Evolutionary conservation across 1,140 invertebrate genomes (phyloP).

Genomic region (Cherax destructor): DNA sequence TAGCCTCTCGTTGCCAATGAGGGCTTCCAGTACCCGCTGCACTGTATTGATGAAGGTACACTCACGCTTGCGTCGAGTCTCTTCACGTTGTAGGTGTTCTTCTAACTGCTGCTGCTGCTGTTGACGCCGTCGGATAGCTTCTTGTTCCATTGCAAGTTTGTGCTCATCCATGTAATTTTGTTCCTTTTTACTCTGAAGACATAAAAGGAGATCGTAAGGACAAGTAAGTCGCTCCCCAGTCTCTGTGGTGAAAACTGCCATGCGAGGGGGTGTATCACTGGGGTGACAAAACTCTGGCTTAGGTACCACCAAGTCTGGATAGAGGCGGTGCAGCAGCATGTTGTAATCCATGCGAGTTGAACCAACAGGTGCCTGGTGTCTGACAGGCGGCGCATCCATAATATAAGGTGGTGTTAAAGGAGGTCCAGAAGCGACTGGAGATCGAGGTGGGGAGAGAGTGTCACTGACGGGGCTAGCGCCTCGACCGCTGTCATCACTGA

Average conservation of each 20-base stretch:
- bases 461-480: conserved; percentile 69
- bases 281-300: conserved; percentile 12
- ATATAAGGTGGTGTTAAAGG: conserved; percentile 52
- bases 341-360: conserved; percentile 35
- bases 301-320: conserved; percentile 26
- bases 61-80: conserved; percentile 30
- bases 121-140: conserved; percentile 48
- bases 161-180: conserved; percentile 17
- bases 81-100: conserved; percentile 55
- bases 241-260: conserved; percentile 69
- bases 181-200: conserved; percentile 38
- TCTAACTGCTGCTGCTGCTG: conserved; percentile 59
- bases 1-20: conserved; percentile 60
- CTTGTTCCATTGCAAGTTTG: conserved; percentile 19
- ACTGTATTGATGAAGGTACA: conserved; percentile 52
- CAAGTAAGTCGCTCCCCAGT: conserved; percentile 65
- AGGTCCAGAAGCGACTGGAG: conserved; percentile 62
- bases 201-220: conserved; percentile 58
- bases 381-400: conserved; percentile 28
- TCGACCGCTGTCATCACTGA: conserved; percentile 71
- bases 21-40: conserved; percentile 62
- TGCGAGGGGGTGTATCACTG: neutral
- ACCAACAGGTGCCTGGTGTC: neutral
- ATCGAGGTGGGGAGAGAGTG: conserved; percentile 65
- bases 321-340: conserved; percentile 38